Base-by-base conservation (phyloP, 2,797 vertebrate genomes). In the Hypotaenidia okinawae region DNA sequence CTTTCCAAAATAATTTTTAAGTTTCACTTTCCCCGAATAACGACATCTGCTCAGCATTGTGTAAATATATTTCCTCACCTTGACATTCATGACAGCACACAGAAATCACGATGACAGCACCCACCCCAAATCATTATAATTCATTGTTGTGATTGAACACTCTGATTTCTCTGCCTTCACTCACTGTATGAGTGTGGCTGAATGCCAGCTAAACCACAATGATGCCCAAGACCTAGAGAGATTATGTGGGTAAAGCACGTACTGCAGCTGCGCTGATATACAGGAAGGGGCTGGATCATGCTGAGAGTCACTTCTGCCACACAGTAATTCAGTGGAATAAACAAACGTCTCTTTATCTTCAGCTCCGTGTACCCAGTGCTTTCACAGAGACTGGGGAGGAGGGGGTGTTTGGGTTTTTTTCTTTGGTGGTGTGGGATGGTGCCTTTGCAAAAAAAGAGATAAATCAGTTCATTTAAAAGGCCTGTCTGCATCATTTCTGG, bases 301-400 rank as follows among this genome's bases (percentile, higher is more conserved):
- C 72, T 83, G 70, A 88, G 82, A 73, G 62, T 90, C 59, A 69
- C 69, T 95, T 86, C 88, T 91, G 84, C 57, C 59, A 51, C 72
- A 64, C 49, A 91, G 16, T 47, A 78, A 87, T 72, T 76, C 66
- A 84, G 68, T 14, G 81, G 49, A 87, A 77, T 54, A 70, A 96
- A 87, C 39, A 73, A 92, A 47, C 12, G 21, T 33, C 70, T 89
- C 37, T 80, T 90, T 57, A 77, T n/a, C 70, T 83, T 57, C 82
- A 79, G 18, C 28, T 66, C 54, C 88, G 24, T 59, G 57, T 84
- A 33, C 6, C 16, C 54, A 41, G 13, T n/a, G 25, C 45, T 77
- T 85, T 84, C 45, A 69, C 47, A 70, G 37, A 81, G 25, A 23
- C 5, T 49, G 24, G 2, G 5, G 14, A 11, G 24, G 19, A 18